Percentiles rank a stretch among this genome's conserved stretches.
Evolutionary conservation across 2,797 vertebrate genomes (phyloP).

Genomic region (Poecilia wingei): DNA sequence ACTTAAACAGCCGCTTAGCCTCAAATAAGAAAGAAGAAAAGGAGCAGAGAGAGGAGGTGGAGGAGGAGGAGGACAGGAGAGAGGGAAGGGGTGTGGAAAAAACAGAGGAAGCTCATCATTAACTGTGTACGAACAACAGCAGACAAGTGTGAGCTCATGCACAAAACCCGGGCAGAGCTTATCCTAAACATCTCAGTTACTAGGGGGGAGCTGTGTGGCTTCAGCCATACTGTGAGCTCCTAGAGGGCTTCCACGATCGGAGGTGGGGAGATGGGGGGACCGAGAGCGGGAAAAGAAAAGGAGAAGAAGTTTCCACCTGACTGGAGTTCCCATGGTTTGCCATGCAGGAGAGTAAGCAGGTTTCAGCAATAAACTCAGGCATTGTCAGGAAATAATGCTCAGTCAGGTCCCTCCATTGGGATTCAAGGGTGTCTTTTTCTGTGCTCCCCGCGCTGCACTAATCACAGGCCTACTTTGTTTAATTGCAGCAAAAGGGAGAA

Average conservation of each 20-base stretch:
- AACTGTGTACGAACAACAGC: constrained; percentile 91
- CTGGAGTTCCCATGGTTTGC: constrained; percentile 99
- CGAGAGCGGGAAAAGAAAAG: constrained; percentile 84
- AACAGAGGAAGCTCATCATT: constrained; percentile 94
- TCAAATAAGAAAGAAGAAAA: constrained; percentile 82
- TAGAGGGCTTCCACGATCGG: constrained; percentile 88
- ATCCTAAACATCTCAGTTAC: constrained; percentile 97
- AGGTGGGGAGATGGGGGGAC: constrained; percentile 63
- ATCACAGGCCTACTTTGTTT: constrained; percentile 99
- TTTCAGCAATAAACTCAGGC: constrained; percentile 99
- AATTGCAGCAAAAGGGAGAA: constrained; percentile 99
- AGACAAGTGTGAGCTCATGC: constrained; percentile 90
- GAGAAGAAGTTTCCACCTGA: constrained; percentile 99
- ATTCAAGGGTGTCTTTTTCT: constrained; percentile 99
- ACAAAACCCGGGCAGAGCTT: constrained; percentile 87
- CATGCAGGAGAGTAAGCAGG: constrained; percentile 98
- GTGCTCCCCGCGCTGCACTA: constrained; percentile 97
- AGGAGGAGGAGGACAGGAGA: constrained; percentile 75
- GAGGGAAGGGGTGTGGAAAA: constrained; percentile 81
- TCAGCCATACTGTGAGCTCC: constrained; percentile 87
- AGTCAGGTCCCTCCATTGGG: constrained; percentile 98
- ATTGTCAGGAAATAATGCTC: constrained; percentile 98
- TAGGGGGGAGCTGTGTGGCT: constrained; percentile 85
- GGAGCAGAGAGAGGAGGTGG: constrained; percentile 73
- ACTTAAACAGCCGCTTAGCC: constrained; percentile 97